Base-by-base conservation (phyloP, 2,113 vertebrate genomes). In the Phyllopteryx taeniolatus region DNA sequence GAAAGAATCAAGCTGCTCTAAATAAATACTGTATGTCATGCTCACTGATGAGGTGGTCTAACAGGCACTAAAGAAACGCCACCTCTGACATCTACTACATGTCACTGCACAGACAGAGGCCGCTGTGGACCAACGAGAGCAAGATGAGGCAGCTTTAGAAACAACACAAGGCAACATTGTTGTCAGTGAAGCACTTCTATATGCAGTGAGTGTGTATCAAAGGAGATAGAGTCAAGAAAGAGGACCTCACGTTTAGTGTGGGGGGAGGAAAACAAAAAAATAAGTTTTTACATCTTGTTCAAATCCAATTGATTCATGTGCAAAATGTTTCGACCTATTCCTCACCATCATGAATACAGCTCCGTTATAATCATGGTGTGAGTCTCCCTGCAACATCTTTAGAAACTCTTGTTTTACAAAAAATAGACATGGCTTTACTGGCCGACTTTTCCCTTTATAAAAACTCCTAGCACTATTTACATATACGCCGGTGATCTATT, bases 341-440 rank as follows among this genome's bases (percentile, higher is more conserved):
- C 5, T 42, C 68, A n/a, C 33, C 1, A n/a, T 13, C 42, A 2
- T 44, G 12, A 44, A 47, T 31, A 15, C n/a, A 22, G 44, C 8
- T 14, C 2, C 9, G 1, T 53, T 9, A 68, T 68, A 19, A 51
- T 22, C 19, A 70, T 78, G 71, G 72, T 43, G 42, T 59, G 74
- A 69, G 80, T 83, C 86, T 88, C 85, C 85, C 85, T 76, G 86
- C 82, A 79, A 83, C 88, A 71, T 82, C 86, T 82, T 90, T 88
- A 92, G 82, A 92, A 92, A 90, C 79, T 75, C 71, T 33, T 14
- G 70, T 88, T 78, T 88, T 79, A 90, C 91, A 89, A 94, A 93
- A 93, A 90, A 93, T 94, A 93, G 86, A 92, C 90, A 77, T 86
- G 84, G 81, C 91, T 91, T 85, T 64, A 51, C 89, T 89, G 71